Percentiles rank a stretch among this genome's conserved stretches.
Evolutionary conservation across 2,797 vertebrate species (phyloP).

Genomic region (Pseudochirops corinnae): DNA sequence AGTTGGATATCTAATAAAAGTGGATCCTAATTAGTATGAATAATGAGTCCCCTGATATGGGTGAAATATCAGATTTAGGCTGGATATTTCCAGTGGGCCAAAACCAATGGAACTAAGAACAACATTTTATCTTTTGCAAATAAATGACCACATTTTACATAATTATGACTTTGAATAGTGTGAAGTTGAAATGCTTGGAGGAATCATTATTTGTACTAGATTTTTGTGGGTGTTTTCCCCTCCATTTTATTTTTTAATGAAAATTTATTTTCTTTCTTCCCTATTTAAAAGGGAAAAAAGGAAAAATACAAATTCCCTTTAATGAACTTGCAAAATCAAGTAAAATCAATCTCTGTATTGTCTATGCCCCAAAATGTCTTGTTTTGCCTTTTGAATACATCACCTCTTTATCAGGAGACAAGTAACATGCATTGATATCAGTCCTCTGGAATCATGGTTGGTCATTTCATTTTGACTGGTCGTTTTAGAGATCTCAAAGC

Average conservation of each 20-base stretch:
- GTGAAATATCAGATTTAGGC: conserved; percentile 1
- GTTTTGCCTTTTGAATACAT: background rate
- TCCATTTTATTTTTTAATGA: background rate
- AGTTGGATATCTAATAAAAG: background rate
- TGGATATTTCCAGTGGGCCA: conserved; percentile 5
- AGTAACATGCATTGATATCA: background rate
- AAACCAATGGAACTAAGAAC: background rate
- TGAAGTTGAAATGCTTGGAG: background rate
- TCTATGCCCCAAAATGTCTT: background rate
- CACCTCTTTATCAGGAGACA: background rate
- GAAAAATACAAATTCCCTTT: background rate
- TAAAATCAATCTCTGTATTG: background rate
- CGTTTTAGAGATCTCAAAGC: background rate
- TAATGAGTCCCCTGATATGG: background rate
- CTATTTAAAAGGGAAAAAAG: background rate
- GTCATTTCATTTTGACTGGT: background rate
- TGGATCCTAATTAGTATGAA: conserved; percentile 25
- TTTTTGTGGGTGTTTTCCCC: background rate
- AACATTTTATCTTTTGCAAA: background rate
- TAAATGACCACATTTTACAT: background rate
- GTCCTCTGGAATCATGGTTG: background rate
- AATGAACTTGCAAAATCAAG: background rate
- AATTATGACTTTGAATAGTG: background rate
- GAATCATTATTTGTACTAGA: background rate
- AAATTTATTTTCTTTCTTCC: background rate